Base-by-base conservation (phyloP, 2,888 invertebrate species). In the Caenorhabditis uteleia region DNA sequence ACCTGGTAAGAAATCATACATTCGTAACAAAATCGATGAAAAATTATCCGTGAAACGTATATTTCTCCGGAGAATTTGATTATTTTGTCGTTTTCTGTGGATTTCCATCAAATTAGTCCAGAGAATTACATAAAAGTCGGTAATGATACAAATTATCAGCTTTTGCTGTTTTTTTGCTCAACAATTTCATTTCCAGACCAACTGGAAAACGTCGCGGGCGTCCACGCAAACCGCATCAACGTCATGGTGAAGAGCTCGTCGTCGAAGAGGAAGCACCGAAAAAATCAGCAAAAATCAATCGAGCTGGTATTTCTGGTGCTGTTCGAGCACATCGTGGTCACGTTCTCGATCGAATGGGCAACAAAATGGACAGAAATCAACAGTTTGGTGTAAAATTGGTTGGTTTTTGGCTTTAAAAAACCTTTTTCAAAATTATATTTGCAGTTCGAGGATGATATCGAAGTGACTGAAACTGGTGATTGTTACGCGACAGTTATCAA, bases 361-460 rank as follows among this genome's bases (percentile, higher is more conserved):
- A n/a, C n/a, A n/a, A n/a, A n/a, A n/a, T n/a, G n/a, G n/a, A n/a
- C n/a, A n/a, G n/a, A n/a, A n/a, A n/a, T n/a, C n/a, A n/a, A n/a
- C n/a, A 58, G 5, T 72, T 43, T 31, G 50, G 64, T 39, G 55
- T 72, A 14, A 72, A 72, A 48, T 27, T 72, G 43, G 68, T 68
- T 36, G 14, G 36, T 43, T 43, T 43, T 21, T 26, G 16, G 20
- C 39, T 39, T 39, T 39, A n/a, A 39, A 39, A 39, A 12, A 12
- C 10, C n/a, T 23, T 44, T 29, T 26, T 23, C 7, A 14, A 12
- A 45, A 14, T 26, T 45, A 45, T 16, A 8, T n/a, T 51, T 67
- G 25, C 42, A 68, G 60, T 72, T 72, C 43, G 72, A 72, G 18
- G 72, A 72, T 27, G 60, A 72, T 33, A 65, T 72, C n/a, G 60